phyloP scores from a whole-genome alignment of 2,797 vertebrate genomes.

The Amblyraja radiata region DNA sequence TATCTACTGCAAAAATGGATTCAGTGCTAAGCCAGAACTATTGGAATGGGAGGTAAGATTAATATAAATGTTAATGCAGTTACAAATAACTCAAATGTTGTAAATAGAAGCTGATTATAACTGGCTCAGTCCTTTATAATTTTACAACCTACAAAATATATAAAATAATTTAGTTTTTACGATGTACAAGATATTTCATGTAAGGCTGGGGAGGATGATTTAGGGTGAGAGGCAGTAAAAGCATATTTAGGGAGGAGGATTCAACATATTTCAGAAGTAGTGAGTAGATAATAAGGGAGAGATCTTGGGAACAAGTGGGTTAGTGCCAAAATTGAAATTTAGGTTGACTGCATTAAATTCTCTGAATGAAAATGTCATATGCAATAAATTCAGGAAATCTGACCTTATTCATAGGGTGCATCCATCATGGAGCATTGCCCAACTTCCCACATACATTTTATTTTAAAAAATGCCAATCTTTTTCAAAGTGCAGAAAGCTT shows the following conservation, averaged over 20 bases:
- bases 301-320: neutral
- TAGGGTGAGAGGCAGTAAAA: neutral
- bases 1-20: constrained; percentile 87
- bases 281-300: neutral
- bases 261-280: neutral
- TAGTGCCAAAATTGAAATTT: neutral
- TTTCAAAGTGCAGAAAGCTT: no score
- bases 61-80: neutral
- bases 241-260: neutral
- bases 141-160: neutral
- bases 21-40: constrained; percentile 85
- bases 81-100: neutral
- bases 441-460: neutral
- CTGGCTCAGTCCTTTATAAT: neutral
- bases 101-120: neutral
- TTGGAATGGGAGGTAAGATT: constrained; percentile 92
- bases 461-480: neutral
- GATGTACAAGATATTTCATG: neutral
- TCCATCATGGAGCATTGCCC: neutral
- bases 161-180: neutral
- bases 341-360: neutral
- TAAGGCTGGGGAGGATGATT: neutral
- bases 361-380: neutral
- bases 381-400: neutral
- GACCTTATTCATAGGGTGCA: neutral